These are phyloP conservation scores for pig (Sus scrofa) DNA, from an alignment of 2,113 vertebrate species.

Conservation along the genomic window T2T-Sscrofa CM000824.6:117676001-117676500, in stretches of 20 bases:
- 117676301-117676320: conserved; percentile 3
- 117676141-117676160: not conserved
- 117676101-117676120: not conserved
- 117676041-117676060: not conserved
- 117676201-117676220: not conserved
- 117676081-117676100: not conserved
- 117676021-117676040: not conserved
- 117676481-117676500: not conserved
- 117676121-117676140: not conserved
- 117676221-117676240: not conserved
- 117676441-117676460: not conserved
- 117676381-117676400: not conserved
- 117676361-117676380: not conserved
- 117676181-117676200: not conserved
- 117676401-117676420: not conserved
- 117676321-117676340: not conserved
- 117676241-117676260: conserved; percentile 4
- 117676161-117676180: not conserved
- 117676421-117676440: not conserved
- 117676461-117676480: not conserved
- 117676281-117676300: not conserved
- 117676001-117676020: not conserved
- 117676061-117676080: not conserved
- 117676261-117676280: conserved; percentile 6
- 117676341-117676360: not conserved